Conservation (phyloP, 2,888 invertebrate genomes). For the Caenorhabditis sp. region DNA sequence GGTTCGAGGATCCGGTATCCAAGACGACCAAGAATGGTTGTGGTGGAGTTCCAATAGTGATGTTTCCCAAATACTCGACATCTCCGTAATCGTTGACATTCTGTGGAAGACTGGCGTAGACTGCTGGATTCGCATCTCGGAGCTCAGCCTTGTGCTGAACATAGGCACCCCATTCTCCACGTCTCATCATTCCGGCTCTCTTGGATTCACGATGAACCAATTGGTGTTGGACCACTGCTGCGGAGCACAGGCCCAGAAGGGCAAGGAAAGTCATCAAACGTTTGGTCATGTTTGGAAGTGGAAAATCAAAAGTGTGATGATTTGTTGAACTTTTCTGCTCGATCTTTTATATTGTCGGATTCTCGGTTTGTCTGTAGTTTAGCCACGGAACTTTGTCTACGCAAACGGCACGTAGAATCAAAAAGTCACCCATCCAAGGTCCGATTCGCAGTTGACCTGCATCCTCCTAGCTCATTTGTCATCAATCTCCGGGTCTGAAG, state of each 20-base stretch:
- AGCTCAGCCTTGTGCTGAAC: conserved; percentile 45
- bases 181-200: conserved; percentile 65
- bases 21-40: conserved; percentile 86
- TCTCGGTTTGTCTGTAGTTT: conserved; percentile 1
- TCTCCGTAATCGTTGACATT: conserved; percentile 67
- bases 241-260: conserved; percentile 67
- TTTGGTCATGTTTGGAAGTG: background rate
- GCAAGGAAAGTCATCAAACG: conserved; percentile 64
- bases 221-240: conserved; percentile 63
- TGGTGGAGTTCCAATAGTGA: conserved; percentile 86
- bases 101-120: conserved; percentile 51
- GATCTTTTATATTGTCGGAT: background rate
- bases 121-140: conserved; percentile 59
- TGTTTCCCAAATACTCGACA: conserved; percentile 84
- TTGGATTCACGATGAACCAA: conserved; percentile 62
- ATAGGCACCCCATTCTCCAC: conserved; percentile 65
- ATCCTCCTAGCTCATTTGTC: conserved; percentile 6
- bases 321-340: conserved; percentile 4
- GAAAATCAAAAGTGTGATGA: conserved; percentile 6
- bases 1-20: conserved; percentile 69
- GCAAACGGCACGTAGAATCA: background rate
- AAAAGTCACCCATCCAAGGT: conserved; percentile 7
- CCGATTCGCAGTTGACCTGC: conserved; percentile 14
- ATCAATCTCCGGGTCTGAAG: conserved; percentile 36
- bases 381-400: conserved; percentile 29